Evolutionary conservation across 2,888 invertebrate genomes (phyloP).

Genomic region (Flexamia atlantica): DNA sequence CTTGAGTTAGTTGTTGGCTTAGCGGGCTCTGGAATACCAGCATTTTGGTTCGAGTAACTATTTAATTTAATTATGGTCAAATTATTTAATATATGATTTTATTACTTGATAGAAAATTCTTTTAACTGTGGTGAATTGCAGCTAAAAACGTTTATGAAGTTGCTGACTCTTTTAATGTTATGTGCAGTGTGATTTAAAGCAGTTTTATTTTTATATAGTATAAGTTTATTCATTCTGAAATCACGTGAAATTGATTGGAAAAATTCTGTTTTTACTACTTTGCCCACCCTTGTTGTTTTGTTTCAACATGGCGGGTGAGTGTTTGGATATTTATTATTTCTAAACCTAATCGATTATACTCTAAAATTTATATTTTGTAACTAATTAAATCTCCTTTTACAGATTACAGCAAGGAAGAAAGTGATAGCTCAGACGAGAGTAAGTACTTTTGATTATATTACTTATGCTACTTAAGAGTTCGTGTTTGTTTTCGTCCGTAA

Average conservation of each 20-base stretch:
- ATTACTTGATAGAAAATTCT: too few species aligned
- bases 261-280: neutral
- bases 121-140: too few species aligned
- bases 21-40: too few species aligned
- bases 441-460: constrained; percentile 12
- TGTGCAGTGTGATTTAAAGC: too few species aligned
- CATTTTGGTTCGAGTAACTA: too few species aligned
- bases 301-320: constrained; percentile 63
- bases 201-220: neutral
- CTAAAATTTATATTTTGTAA: neutral
- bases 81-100: too few species aligned
- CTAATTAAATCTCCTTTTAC: constrained; percentile 16
- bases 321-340: constrained; percentile 52
- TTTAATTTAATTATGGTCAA: too few species aligned
- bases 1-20: too few species aligned
- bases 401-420: constrained; percentile 49
- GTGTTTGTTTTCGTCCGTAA: neutral
- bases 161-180: too few species aligned
- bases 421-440: constrained; percentile 54
- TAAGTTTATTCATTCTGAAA: neutral
- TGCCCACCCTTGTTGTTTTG: constrained; percentile 57
- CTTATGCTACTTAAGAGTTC: neutral
- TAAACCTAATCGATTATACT: constrained; percentile 8
- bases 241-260: neutral
- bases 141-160: too few species aligned